Base-by-base conservation (phyloP, 2,888 invertebrate genomes). In the Gibbula magus region DNA sequence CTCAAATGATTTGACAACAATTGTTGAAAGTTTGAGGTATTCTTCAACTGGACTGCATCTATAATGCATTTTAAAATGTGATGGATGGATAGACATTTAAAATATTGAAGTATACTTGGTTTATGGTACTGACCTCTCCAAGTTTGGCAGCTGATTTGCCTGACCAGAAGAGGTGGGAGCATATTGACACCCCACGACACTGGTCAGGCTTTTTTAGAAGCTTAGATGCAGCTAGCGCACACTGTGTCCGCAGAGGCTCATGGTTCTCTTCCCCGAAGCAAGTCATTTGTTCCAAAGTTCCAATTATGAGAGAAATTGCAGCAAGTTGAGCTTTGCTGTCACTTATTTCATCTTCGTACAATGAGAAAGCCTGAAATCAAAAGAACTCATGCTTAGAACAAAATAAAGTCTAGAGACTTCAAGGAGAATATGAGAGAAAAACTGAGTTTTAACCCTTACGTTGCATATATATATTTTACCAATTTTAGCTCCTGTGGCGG, bases 161-260 rank as follows among this genome's bases (percentile, higher is more conserved):
- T 84, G 97, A 97, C 99, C 99, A 99, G 94, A 99, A 99, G 82
- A 99, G 95, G 93, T 99, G 98, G 0, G 99, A 97, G 92, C 98
- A 98, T 0, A 96, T 95, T 0, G 97, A 96, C 0, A 99, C 98
- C 0, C 97, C 99, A 54, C 99, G 94, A 89, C 98, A 98, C 92
- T 99, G 99, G 94, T 99, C 99, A 0, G 99, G 98, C 90, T 99
- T 99, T 94, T 99, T 98, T 39, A 99, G 94, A 87, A 99, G 94
- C 92, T 98, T 98, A 84, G 98, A 97, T 8, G 99, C 98, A 0
- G 99, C 98, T 73, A 99, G 94, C 0, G 98, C 98, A 93, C 98
- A 99, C 91, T 99, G 98, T 1, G 98, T 98, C 54, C 98, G 95
- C 89, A 99, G 95, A 0, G 99, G 99, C 89, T 98, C 98, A 0